phyloP scores from a whole-genome alignment of 2,888 invertebrate species.

The Unio delphinus region DNA sequence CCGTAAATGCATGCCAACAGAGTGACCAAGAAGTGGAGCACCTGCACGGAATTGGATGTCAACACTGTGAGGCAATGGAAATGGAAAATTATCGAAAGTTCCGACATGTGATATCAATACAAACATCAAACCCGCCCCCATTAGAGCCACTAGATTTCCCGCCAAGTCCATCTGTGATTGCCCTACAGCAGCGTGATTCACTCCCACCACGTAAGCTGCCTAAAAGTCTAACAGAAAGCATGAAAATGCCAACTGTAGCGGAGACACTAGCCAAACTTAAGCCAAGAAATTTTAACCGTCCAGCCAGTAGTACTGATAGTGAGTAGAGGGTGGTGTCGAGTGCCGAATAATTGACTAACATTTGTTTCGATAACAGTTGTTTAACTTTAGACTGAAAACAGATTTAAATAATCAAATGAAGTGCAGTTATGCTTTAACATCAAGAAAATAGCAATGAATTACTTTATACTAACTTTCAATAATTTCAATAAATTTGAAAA shows the following conservation, averaged over 20 bases:
- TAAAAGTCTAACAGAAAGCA: slow-evolving; percentile 25
- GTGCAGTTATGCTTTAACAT: too few relatives aligned
- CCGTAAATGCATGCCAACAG: slow-evolving; percentile 7
- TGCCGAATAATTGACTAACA: not conserved
- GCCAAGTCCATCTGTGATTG: slow-evolving; percentile 19
- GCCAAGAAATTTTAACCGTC: slow-evolving; percentile 32
- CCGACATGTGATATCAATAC: slow-evolving; percentile 22
- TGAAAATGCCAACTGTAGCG: slow-evolving; percentile 42
- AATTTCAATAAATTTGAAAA: too few relatives aligned
- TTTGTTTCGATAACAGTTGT: not conserved
- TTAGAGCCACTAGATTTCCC: slow-evolving; percentile 33
- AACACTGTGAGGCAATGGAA: not conserved
- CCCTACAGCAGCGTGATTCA: slow-evolving; percentile 31
- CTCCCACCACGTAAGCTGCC: slow-evolving; percentile 29
- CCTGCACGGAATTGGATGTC: slow-evolving; percentile 1
- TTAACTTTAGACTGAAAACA: too few relatives aligned
- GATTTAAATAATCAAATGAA: too few relatives aligned
- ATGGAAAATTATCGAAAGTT: slow-evolving; percentile 20
- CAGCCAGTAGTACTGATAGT: slow-evolving; percentile 35
- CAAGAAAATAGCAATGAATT: too few relatives aligned
- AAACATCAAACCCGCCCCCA: slow-evolving; percentile 28
- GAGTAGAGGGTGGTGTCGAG: slow-evolving; percentile 9
- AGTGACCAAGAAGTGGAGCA: slow-evolving; percentile 26
- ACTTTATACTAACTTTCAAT: too few relatives aligned
- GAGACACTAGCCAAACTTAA: slow-evolving; percentile 42